Evolutionary conservation across 2,113 vertebrate species (phyloP).

Genomic region (Laterallus jamaicensis): DNA sequence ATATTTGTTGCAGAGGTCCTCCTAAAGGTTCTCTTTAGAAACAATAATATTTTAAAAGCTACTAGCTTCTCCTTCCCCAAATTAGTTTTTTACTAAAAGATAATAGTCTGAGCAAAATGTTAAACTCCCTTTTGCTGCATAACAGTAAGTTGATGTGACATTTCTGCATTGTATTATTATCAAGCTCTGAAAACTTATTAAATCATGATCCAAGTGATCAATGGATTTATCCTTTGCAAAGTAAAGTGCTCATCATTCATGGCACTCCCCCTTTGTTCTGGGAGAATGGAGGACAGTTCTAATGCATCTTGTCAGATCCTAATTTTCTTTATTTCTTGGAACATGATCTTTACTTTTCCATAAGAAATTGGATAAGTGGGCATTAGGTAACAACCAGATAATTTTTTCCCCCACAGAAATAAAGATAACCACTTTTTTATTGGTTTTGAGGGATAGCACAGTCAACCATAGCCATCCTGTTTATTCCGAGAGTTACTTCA

Average conservation of each 20-base stretch:
- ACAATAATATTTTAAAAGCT: not conserved
- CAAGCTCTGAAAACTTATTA: not conserved
- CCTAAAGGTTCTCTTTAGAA: not conserved
- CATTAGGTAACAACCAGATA: conserved; percentile 10
- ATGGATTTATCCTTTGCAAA: conserved; percentile 40
- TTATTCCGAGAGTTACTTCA: conserved; percentile 11
- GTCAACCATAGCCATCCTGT: not conserved
- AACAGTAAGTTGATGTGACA: not conserved
- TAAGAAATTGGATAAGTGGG: conserved; percentile 5
- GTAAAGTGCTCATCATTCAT: not conserved
- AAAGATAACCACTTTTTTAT: not conserved
- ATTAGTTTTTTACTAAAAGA: not conserved
- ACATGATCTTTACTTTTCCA: not conserved
- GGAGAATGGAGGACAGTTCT: not conserved
- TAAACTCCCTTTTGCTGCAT: not conserved
- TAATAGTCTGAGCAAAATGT: not conserved
- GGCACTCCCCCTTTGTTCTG: not conserved
- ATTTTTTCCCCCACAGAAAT: not conserved
- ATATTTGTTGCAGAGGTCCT: not conserved
- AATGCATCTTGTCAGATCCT: conserved; percentile 8
- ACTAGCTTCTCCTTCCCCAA: not conserved
- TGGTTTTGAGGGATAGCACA: not conserved
- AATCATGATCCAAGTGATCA: conserved; percentile 24
- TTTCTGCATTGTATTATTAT: conserved; percentile 30
- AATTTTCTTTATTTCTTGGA: conserved; percentile 34